These are phyloP conservation scores for Synergus itoensis DNA, from an alignment of 2,888 invertebrate genomes.

Conservation along the genomic window DNA sequence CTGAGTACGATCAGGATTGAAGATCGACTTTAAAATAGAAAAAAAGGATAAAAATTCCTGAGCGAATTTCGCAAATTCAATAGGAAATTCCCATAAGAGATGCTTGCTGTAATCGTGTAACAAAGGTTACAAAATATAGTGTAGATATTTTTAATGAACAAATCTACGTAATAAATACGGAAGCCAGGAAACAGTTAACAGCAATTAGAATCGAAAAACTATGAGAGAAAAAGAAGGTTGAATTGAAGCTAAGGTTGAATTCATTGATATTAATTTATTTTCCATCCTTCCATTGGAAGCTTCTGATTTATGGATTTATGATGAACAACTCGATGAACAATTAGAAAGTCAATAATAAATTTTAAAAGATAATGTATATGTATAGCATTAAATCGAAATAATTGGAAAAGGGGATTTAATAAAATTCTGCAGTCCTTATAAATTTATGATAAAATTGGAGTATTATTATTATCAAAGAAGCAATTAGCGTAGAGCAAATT, in stretches of 20 bases:
- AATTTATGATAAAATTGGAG: neutral
- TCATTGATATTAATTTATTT: neutral
- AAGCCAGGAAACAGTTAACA: conserved; percentile 12
- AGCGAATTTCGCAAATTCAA: conserved; percentile 12
- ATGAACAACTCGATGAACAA: neutral
- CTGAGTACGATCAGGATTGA: conserved; percentile 6
- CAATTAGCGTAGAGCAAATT: neutral
- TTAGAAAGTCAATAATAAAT: conserved; percentile 9
- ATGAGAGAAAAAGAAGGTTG: no score
- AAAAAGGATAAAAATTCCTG: neutral
- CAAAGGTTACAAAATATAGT: no score
- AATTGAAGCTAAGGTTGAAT: neutral
- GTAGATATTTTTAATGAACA: no score
- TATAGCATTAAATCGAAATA: no score
- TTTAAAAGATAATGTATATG: neutral
- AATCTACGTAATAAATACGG: conserved; percentile 1
- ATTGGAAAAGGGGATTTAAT: no score
- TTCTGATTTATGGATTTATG: neutral
- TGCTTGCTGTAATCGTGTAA: no score
- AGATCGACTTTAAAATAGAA: conserved; percentile 17
- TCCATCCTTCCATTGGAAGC: neutral
- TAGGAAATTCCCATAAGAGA: neutral
- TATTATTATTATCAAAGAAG: neutral
- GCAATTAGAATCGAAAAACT: conserved; percentile 6
- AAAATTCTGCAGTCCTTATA: no score